phyloP scores from a whole-genome alignment of 2,113 vertebrate genomes.

The Tautogolabrus adspersus region DNA sequence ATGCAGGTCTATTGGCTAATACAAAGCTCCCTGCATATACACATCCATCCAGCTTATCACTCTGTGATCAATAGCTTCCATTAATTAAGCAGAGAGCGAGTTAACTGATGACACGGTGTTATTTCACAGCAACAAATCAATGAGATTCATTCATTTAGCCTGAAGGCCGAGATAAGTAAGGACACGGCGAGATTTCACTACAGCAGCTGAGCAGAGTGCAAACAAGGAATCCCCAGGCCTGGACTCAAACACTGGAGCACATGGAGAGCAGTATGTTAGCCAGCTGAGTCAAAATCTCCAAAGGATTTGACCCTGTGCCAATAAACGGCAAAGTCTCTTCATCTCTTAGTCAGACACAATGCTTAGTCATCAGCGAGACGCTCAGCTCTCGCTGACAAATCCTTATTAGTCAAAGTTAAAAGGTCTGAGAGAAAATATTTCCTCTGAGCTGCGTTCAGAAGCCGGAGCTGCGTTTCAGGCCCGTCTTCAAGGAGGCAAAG shows the following conservation, averaged over 20 bases:
- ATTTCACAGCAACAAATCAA: constrained; percentile 60
- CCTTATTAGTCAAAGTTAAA: constrained; percentile 57
- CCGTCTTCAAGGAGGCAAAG: constrained; percentile 10
- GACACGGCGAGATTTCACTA: constrained; percentile 38
- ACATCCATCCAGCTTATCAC: constrained; percentile 32
- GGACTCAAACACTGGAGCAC: constrained; percentile 41
- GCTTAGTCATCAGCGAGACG: constrained; percentile 63
- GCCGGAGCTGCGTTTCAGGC: constrained; percentile 9
- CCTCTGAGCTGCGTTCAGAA: constrained; percentile 48
- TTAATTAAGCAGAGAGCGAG: constrained; percentile 52
- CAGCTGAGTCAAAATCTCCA: constrained; percentile 66
- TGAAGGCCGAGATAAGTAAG: constrained; percentile 45
- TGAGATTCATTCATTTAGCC: constrained; percentile 58
- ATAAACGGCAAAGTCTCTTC: constrained; percentile 52
- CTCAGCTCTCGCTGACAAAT: constrained; percentile 60
- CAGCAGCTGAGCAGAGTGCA: constrained; percentile 45
- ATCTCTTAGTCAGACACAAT: constrained; percentile 51
- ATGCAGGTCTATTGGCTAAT: background rate
- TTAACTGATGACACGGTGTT: constrained; percentile 41
- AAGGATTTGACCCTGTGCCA: constrained; percentile 71
- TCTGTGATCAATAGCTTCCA: constrained; percentile 45
- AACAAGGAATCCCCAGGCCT: constrained; percentile 42
- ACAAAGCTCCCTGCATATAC: background rate
- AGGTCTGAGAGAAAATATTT: constrained; percentile 48
- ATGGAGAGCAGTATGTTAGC: constrained; percentile 67